Conservation (phyloP, 2,888 invertebrate genomes). For the Monoplex corrugatus region DNA sequence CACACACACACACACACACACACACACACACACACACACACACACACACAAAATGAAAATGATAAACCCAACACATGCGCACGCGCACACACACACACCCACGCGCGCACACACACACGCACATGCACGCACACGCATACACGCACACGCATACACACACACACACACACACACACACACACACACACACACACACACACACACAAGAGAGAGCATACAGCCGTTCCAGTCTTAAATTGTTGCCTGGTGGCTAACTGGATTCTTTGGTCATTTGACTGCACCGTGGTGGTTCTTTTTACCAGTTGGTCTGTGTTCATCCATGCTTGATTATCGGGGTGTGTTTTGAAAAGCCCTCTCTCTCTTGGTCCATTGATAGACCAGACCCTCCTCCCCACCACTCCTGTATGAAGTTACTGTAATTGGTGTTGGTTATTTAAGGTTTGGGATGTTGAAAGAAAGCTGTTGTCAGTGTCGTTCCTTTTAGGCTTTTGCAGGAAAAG, state of each 20-base stretch:
- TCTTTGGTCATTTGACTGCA: not conserved
- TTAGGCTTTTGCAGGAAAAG: not conserved
- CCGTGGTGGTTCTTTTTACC: not conserved
- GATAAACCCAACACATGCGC: too few species aligned
- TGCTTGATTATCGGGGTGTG: not conserved
- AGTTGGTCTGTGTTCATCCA: not conserved
- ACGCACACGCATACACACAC: not conserved
- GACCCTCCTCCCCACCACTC: too few species aligned
- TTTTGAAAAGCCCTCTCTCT: not conserved
- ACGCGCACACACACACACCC: not conserved
- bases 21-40: too few species aligned
- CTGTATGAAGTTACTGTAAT: not conserved
- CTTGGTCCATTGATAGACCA: not conserved
- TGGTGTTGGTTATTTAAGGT: not conserved
- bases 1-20: too few species aligned
- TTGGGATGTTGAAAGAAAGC: not conserved
- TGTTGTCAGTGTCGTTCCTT: not conserved
- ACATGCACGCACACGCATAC: not conserved
- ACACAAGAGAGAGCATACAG: constrained; percentile 9
- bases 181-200: constrained; percentile 3
- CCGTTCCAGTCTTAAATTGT: too few species aligned
- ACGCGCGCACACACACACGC: not conserved
- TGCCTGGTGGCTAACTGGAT: not conserved
- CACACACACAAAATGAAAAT: too few species aligned
- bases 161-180: constrained; percentile 13